Base-by-base conservation (phyloP, 2,888 invertebrate species). In the Rhogogaster chlorosoma region DNA sequence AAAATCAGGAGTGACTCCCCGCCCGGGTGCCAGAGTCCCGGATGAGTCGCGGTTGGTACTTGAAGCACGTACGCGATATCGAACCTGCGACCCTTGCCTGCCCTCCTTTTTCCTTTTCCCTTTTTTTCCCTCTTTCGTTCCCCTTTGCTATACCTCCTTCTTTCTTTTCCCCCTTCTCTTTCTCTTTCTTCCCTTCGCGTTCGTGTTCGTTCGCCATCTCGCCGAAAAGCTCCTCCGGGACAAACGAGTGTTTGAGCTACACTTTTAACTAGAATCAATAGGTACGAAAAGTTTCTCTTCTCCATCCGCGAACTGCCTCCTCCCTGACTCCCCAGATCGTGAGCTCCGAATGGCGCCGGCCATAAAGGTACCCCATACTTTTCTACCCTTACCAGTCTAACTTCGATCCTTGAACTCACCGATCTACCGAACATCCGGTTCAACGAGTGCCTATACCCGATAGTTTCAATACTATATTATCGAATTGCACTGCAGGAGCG, bases 231-330 rank as follows among this genome's bases (percentile, higher is more conserved):
- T 61, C 78, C 78, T 77, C 26, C 84, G 84, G 84, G 84, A 84
- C 78, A 84, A 84, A 84, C 84, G 84, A 84, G 84, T 84, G 84
- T 84, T 84, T 84, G 84, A 84, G 75, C 84, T 84, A 84, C 84
- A 84, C 84, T 84, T 77, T 84, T 78, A 84, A 78, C 78, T 84
- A 78, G 77, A 84, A 84, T 84, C 84, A 84, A 84, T 84, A 77
- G 84, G 78, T 78, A 77, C 77, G 61, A 4, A 78, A 84, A 84
- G 77, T 84, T 84, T 84, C 84, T 84, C 77, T 77, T 78, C 78
- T 42, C 78, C 61, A 45, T 80, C 29, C 49, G n/a, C 80, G 29
- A 18, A 32, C 61, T 49, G n/a, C 80, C 32, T 67, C 32, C 32
- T 7, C 18, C 7, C 32, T 29, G 1, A 15, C 67, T 12, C 67